Conservation (phyloP, 2,797 vertebrate species). For the Allobates femoralis region DNA sequence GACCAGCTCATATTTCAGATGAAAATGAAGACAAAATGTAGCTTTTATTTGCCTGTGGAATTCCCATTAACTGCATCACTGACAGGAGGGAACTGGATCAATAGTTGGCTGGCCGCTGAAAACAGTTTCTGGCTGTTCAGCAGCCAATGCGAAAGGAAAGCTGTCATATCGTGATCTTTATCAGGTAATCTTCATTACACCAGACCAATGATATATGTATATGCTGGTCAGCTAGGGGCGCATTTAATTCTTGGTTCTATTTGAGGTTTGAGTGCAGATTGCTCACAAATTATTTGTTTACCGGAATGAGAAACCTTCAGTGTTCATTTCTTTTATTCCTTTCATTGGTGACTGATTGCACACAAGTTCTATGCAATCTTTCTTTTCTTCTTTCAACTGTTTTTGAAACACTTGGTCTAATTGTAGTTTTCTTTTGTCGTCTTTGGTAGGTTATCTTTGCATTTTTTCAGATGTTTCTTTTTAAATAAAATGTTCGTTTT, state of each 20-base stretch:
- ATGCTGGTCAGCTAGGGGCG: constrained; percentile 80
- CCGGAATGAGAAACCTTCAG: constrained; percentile 74
- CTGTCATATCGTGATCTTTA: constrained; percentile 99
- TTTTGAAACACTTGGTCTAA: constrained; percentile 24
- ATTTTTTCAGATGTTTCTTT: not conserved
- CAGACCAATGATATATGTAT: constrained; percentile 90
- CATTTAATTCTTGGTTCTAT: constrained; percentile 77
- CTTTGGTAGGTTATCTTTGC: not conserved
- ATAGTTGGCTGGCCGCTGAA: constrained; percentile 78
- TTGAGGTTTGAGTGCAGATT: constrained; percentile 72
- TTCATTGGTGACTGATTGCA: constrained; percentile 79
- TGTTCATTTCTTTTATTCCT: constrained; percentile 81
- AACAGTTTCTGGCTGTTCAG: constrained; percentile 88
- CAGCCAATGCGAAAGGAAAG: constrained; percentile 89
- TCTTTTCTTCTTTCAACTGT: constrained; percentile 34
- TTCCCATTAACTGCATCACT: constrained; percentile 85
- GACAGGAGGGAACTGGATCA: constrained; percentile 81
- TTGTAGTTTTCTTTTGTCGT: constrained; percentile 5
- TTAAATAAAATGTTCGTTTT: not conserved
- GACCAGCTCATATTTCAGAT: constrained; percentile 88
- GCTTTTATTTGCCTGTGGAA: constrained; percentile 87
- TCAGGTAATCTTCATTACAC: constrained; percentile 94
- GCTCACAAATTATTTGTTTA: constrained; percentile 85
- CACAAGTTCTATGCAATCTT: constrained; percentile 72
- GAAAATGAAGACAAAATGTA: constrained; percentile 89